These are phyloP conservation scores for Botia kubotai DNA, from an alignment of 2,797 vertebrate species.

Conservation along the genomic window DNA sequence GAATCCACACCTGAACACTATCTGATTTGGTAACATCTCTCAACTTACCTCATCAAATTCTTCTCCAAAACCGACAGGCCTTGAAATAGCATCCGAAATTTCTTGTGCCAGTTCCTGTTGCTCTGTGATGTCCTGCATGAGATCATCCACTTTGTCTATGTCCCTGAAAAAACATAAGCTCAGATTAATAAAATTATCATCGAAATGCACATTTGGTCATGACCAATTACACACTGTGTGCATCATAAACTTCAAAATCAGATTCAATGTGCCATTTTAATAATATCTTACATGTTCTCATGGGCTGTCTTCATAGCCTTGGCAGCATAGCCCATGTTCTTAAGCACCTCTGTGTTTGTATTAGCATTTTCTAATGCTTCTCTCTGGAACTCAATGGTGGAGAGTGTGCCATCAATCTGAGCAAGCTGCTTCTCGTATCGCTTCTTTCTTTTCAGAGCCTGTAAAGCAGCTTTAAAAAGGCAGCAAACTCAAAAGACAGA, in stretches of 20 bases:
- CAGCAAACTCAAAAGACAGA: conserved; percentile 13
- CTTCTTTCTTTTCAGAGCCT: conserved; percentile 98
- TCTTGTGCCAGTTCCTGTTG: conserved; percentile 97
- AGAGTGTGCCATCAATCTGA: conserved; percentile 96
- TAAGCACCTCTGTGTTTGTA: conserved; percentile 98
- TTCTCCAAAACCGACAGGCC: conserved; percentile 94
- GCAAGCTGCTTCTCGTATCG: conserved; percentile 95
- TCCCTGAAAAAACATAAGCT: conserved; percentile 81
- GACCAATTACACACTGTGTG: not conserved
- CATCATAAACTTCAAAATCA: not conserved
- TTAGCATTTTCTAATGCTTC: conserved; percentile 98
- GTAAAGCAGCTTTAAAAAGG: conserved; percentile 85
- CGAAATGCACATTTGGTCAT: not conserved
- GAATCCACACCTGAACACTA: not conserved
- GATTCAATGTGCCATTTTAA: not conserved
- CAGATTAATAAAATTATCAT: not conserved
- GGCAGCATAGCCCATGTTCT: conserved; percentile 96
- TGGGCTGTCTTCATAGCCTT: conserved; percentile 98
- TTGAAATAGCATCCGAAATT: conserved; percentile 96
- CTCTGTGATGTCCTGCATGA: conserved; percentile 98
- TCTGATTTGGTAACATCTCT: not conserved
- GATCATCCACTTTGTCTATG: conserved; percentile 96
- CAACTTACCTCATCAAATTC: conserved; percentile 91
- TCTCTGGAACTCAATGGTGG: conserved; percentile 97
- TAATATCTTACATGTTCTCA: conserved; percentile 89